Conservation (phyloP, 2,797 vertebrate genomes). For the Anas georgica region DNA sequence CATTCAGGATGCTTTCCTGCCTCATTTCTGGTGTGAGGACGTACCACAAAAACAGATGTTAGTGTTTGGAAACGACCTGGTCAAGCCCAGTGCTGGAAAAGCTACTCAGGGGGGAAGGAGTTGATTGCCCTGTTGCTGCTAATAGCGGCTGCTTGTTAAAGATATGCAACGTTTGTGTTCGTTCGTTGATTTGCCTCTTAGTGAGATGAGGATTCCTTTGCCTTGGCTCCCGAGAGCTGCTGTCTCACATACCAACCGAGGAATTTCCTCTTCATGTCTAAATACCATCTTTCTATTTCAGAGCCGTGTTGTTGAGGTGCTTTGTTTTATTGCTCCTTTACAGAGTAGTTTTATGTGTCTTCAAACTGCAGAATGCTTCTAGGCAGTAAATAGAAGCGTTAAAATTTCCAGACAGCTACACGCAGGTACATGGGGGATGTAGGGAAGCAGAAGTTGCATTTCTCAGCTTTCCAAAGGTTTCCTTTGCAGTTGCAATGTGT, state of each 20-base stretch:
- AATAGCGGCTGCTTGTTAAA: background rate
- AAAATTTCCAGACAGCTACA: background rate
- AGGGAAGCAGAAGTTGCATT: background rate
- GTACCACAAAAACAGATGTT: background rate
- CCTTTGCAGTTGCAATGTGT: background rate
- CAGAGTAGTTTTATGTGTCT: background rate
- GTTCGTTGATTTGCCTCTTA: background rate
- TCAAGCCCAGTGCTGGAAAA: background rate
- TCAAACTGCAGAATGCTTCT: background rate
- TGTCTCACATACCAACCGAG: background rate
- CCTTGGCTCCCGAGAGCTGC: background rate
- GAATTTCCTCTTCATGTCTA: conserved; percentile 24
- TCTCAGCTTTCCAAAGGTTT: background rate
- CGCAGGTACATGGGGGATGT: background rate
- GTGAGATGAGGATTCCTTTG: conserved; percentile 1
- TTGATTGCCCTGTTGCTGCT: background rate
- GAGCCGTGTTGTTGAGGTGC: rapidly evolving
- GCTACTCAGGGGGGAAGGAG: background rate
- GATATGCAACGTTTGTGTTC: background rate
- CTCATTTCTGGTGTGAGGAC: background rate
- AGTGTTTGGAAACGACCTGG: background rate
- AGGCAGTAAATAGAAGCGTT: background rate
- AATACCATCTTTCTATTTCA: background rate
- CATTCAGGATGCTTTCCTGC: background rate
- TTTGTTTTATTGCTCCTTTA: background rate